Base-by-base conservation (phyloP, 2,113 vertebrate genomes). In the Eptesicus fuscus region DNA sequence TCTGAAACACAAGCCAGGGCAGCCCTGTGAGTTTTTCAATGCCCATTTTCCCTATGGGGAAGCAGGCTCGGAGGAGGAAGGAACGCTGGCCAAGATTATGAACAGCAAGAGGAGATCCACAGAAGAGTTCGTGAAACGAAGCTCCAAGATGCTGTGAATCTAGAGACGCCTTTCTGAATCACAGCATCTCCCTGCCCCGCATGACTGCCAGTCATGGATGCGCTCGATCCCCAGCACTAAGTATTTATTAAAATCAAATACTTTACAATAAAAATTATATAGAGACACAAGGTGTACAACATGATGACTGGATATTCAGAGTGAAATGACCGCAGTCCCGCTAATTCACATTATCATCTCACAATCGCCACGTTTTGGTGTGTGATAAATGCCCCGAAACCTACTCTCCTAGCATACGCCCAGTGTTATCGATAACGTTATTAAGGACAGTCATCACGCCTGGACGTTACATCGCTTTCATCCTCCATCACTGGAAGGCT, bases 141-240 rank as follows among this genome's bases (percentile, higher is more conserved):
- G n/a, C 18, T 32, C 37, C 47, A n/a, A 35, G 51, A 32, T 16
- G 47, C 12, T 22, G 7, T 25, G 47, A 67, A 14, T 14, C 76
- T 16, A 23, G 18, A 59, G 5, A 9, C 0, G 4, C 28, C 22
- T 47, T 42, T 23, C 40, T 7, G 40, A 40, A 59, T 69, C 78
- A 25, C 30, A 32, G 70, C 51, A 51, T 7, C 32, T 44, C 22
- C 4, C 44, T 35, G 32, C 22, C 25, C 40, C 9, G 18, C 18
- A 4, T 1, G 7, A 67, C 25, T 2, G 2, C 18, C 28, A 0
- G 1, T 3, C 32, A 12, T 4, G 2, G 4, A 18, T 8, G 1
- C 2, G 0, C 47, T 44, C 44, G 28, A 13, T 59, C 37, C 37
- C 56, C 47, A 74, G 80, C 28, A 40, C 25, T 53, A 4, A 8